Base-by-base conservation (phyloP, 2,888 invertebrate species). In the Diachrysia chrysitis region DNA sequence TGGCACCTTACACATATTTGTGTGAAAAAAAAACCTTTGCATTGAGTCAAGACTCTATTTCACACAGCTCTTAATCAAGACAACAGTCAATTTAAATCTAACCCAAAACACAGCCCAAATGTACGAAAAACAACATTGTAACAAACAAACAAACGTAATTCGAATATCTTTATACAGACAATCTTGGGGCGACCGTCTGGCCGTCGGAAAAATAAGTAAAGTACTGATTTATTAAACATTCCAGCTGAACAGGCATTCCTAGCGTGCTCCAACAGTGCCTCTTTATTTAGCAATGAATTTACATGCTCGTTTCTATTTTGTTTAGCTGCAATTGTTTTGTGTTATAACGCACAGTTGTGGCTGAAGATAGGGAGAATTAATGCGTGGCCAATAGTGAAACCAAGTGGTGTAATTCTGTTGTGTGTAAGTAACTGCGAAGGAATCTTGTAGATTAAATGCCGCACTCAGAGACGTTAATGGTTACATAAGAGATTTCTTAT, bases 221-320 rank as follows among this genome's bases (percentile, higher is more conserved):
- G 82, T 80, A 83, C 85, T 89, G 88, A 89, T 90, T 89, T 89
- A 89, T 88, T 86, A 83, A 86, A 73, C 85, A 87, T 89, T 88
- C 87, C 82, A 76, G 66, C 71, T 71, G 70, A 77, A 72, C 64
- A 73, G 78, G 73, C 89, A 88, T 88, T 87, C 88, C 79, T 85
- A 66, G 85, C 86, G 83, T 83, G 87, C 76, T 78, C 48, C 64
- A 55, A 69, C 71, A 78, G 80, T 78, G 81, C 80, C 85, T 85
- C 87, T 88, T 88, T 88, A 90, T 89, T 88, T 88, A 88, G 83
- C 79, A 76, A 74, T 73, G 70, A 67, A 73, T 82, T 81, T 80
- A 70, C 80, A 83, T 70, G 71, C 54, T 12, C 42, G 54, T 54
- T 48, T 37, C 48, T 56, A 61, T 76, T 74, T 69, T 17, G 60